Base-by-base conservation (phyloP, 1,140 invertebrate genomes). In the Cotesia chilonis region DNA sequence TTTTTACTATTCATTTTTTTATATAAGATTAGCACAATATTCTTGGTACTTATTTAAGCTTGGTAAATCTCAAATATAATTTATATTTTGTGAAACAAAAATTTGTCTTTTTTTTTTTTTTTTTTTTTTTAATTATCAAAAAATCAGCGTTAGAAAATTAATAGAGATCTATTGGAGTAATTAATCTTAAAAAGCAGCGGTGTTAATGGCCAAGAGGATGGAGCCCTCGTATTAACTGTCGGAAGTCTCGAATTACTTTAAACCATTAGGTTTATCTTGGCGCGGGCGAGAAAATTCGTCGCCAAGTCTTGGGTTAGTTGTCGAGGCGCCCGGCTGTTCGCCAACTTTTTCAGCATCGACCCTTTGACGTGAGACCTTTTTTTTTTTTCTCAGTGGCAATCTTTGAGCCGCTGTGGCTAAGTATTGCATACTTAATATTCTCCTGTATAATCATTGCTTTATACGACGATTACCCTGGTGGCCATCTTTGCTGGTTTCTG, bases 231-330 rank as follows among this genome's bases (percentile, higher is more conserved):
- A 60, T 47, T 70, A 72, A 72, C 74, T 71, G 71, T 68, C 69
- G 71, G 74, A 73, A 72, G 74, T 71, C 74, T 75, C 71, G 71
- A 73, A 75, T 73, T 75, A 75, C 78, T 77, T 75, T 73, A 75
- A 79, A 81, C 81, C 80, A 84, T 84, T 84, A 85, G 81, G 80
- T 83, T 85, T 84, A 82, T 85, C 82, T 82, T 77, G 76, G 79
- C 70, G 76, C 60, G 70, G 75, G 74, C 68, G 72, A 72, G 72
- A 74, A 74, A 47, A 76, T 76, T 74, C 72, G 72, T 78, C 75
- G 75, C 74, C 77, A 75, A 77, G 61, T 75, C 78, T 74, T 76
- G 57, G 10, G 35, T 57, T 57, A n/a, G 54, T 57, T 12, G 14
- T 37, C 51, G 61, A 60, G 59, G 20, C 47, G 17, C 64, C 64